A percentile compares a stretch with the other conserved stretches of the same genome.
phyloP scores from a whole-genome alignment of 2,113 vertebrate genomes.

The Ceyx melanurus region DNA sequence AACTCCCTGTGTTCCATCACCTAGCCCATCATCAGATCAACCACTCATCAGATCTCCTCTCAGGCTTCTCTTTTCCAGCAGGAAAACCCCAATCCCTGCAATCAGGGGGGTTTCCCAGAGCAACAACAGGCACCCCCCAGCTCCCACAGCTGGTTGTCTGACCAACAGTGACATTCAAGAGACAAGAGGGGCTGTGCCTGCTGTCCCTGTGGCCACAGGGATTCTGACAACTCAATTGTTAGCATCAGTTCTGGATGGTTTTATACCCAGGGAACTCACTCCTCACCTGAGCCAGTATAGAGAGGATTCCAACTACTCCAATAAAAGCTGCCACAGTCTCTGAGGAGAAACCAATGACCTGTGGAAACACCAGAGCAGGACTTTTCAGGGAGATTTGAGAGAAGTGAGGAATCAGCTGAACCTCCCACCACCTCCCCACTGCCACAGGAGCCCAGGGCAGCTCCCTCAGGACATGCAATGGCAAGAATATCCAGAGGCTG shows the following conservation, averaged over 20 bases:
- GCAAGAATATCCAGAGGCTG: background rate
- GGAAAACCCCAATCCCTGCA: too few species aligned
- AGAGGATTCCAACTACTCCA: slow-evolving; percentile 89
- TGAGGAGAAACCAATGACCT: slow-evolving; percentile 88
- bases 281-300: slow-evolving; percentile 90
- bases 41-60: too few species aligned
- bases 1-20: too few species aligned
- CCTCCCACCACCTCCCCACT: background rate
- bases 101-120: background rate
- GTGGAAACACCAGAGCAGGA: slow-evolving; percentile 9
- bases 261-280: background rate
- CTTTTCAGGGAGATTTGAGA: background rate
- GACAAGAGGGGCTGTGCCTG: too few species aligned
- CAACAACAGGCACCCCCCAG: rapidly evolving
- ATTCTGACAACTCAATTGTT: background rate
- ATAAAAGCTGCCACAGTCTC: slow-evolving; percentile 91
- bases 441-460: background rate
- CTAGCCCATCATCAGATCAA: too few species aligned
- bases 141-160: background rate
- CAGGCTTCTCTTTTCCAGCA: too few species aligned
- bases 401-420: background rate
- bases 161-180: too few species aligned
- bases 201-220: background rate
- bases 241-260: background rate
- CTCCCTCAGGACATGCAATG: background rate